Percentiles rank a stretch among this genome's conserved stretches.
Evolutionary conservation across 2,888 invertebrate genomes (phyloP).

Genomic region (Dasysyrphus albostriatus): DNA sequence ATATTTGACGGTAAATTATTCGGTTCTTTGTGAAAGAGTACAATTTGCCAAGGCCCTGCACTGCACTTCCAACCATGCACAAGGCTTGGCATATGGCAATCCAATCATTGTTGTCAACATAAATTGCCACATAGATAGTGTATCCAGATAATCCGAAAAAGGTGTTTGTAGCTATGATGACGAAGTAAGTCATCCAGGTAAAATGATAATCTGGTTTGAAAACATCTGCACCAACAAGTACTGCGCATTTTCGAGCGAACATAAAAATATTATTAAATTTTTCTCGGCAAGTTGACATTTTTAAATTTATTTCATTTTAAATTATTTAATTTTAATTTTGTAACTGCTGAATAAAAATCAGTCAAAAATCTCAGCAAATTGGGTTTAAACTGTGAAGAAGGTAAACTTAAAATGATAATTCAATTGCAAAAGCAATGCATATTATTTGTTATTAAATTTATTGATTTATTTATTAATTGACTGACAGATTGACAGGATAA

Average conservation of each 20-base stretch:
- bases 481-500: too few relatives aligned
- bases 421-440: too few relatives aligned
- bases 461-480: too few relatives aligned
- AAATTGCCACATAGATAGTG: slow-evolving; percentile 77
- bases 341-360: too few relatives aligned
- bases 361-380: too few relatives aligned
- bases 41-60: background rate
- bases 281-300: slow-evolving; percentile 28
- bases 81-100: slow-evolving; percentile 77
- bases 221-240: slow-evolving; percentile 77
- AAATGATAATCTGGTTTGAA: slow-evolving; percentile 73
- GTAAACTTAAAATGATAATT: too few relatives aligned
- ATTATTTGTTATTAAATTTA: too few relatives aligned
- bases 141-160: slow-evolving; percentile 77
- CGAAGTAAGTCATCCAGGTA: slow-evolving; percentile 76
- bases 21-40: background rate
- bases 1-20: background rate
- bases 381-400: too few relatives aligned
- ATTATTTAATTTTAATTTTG: too few relatives aligned
- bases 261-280: slow-evolving; percentile 1
- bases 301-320: background rate
- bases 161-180: slow-evolving; percentile 56
- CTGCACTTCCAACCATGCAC: slow-evolving; percentile 76
- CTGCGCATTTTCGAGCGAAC: slow-evolving; percentile 26
- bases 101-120: slow-evolving; percentile 76